Evolutionary conservation across 2,888 invertebrate species (phyloP).

Genomic region (Nowickia ferox): DNA sequence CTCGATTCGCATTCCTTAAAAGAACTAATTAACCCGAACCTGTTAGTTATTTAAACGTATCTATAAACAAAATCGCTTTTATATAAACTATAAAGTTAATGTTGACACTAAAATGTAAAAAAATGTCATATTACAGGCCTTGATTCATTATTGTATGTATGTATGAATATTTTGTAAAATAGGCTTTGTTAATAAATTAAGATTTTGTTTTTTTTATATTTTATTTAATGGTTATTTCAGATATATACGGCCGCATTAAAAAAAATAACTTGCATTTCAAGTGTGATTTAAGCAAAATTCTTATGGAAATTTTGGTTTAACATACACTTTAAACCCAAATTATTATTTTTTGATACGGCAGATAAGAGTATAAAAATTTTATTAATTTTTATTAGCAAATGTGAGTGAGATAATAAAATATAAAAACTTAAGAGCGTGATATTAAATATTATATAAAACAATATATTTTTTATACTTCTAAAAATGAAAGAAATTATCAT

Average conservation of each 20-base stretch:
- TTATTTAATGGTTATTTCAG: slow-evolving; percentile 44
- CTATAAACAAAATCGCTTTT: slow-evolving; percentile 9
- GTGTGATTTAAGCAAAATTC: no score
- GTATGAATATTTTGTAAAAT: slow-evolving; percentile 28
- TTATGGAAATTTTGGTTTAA: no score
- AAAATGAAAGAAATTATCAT: slow-evolving; percentile 5
- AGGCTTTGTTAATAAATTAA: slow-evolving; percentile 49
- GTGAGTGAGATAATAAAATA: slow-evolving; percentile 18
- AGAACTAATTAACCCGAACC: slow-evolving; percentile 18
- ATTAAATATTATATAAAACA: slow-evolving; percentile 16
- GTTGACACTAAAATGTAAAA: slow-evolving; percentile 13
- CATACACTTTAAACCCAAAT: no score
- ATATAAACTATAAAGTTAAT: slow-evolving; percentile 14
- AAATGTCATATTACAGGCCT: slow-evolving; percentile 64
- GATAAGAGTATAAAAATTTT: slow-evolving; percentile 9
- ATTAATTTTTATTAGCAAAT: slow-evolving; percentile 28
- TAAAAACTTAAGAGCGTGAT: slow-evolving; percentile 18
- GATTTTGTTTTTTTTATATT: slow-evolving; percentile 52
- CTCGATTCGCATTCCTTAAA: neutral
- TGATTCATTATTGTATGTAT: slow-evolving; percentile 4
- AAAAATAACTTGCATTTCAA: no score
- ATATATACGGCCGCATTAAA: slow-evolving; percentile 8
- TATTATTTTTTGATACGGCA: no score
- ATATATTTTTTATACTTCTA: neutral
- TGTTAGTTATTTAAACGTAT: slow-evolving; percentile 20